Conservation (phyloP, 23 tunicate species). For the Botrylloides violaceus region DNA sequence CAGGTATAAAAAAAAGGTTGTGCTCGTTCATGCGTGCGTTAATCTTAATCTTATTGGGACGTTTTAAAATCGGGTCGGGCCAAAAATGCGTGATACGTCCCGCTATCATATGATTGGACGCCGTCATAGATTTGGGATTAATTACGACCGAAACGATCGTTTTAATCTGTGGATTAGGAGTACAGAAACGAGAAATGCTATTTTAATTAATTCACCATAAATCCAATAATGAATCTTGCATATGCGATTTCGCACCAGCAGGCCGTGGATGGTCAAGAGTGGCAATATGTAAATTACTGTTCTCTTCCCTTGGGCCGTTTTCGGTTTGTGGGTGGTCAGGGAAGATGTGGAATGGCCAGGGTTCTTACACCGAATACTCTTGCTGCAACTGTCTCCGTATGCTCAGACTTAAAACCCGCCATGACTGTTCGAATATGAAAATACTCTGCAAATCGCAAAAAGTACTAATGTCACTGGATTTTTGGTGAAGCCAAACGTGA, state of each 20-base stretch:
- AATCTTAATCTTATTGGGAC: constrained; percentile 5
- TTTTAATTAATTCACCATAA: constrained; percentile 14
- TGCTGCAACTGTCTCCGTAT: too few species aligned
- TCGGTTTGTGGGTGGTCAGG: too few species aligned
- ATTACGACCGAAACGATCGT: constrained; percentile 14
- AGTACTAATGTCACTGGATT: too few species aligned
- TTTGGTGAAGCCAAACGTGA: too few species aligned
- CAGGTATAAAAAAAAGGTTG: background rate
- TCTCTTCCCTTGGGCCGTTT: too few species aligned
- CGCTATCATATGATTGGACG: constrained; percentile 13
- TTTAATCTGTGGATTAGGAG: constrained; percentile 23
- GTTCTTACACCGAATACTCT: too few species aligned
- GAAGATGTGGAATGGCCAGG: too few species aligned
- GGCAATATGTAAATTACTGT: too few species aligned
- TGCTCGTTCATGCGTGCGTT: constrained; percentile 12
- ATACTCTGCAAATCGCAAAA: too few species aligned
- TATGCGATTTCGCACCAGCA: background rate
- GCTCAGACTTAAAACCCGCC: too few species aligned
- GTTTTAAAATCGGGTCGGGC: background rate
- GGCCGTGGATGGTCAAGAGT: too few species aligned
- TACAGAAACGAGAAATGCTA: constrained; percentile 10
- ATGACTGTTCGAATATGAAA: too few species aligned
- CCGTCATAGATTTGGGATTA: constrained; percentile 19
- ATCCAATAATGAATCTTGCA: constrained; percentile 8
- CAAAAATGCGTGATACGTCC: constrained; percentile 4